Evolutionary conservation across 1,140 invertebrate genomes (phyloP).

Genomic region (Anastrepha obliqua): DNA sequence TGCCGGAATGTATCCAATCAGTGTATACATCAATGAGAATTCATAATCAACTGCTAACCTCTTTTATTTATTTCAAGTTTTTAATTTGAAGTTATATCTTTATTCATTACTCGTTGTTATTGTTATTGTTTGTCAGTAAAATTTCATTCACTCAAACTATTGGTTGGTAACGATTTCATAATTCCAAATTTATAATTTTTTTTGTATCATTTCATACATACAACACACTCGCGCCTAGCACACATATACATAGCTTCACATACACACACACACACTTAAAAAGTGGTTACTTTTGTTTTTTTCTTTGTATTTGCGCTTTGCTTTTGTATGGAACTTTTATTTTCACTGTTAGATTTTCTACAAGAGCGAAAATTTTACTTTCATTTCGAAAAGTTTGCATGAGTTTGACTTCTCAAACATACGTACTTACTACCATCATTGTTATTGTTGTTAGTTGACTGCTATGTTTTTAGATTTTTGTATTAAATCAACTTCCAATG

Average conservation of each 20-base stretch:
- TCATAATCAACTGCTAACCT: too few species aligned
- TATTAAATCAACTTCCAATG: not conserved
- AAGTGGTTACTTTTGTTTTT: not conserved
- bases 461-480: not conserved
- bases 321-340: constrained; percentile 17
- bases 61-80: too few species aligned
- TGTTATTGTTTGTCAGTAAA: not conserved
- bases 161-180: constrained; percentile 39
- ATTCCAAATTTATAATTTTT: constrained; percentile 24
- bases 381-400: not conserved
- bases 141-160: not conserved
- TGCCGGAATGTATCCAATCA: too few species aligned
- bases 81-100: too few species aligned
- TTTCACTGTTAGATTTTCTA: constrained; percentile 36
- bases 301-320: not conserved
- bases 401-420: not conserved
- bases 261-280: not conserved
- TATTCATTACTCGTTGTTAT: too few species aligned
- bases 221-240: not conserved
- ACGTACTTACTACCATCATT: not conserved
- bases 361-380: constrained; percentile 21
- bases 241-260: not conserved
- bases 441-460: too few species aligned
- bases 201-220: constrained; percentile 4
- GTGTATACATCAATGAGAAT: too few species aligned